A percentile compares a stretch with the other conserved stretches of the same genome.
phyloP scores from a whole-genome alignment of 2,797 vertebrate genomes.

The Xyrichtys novacula region DNA sequence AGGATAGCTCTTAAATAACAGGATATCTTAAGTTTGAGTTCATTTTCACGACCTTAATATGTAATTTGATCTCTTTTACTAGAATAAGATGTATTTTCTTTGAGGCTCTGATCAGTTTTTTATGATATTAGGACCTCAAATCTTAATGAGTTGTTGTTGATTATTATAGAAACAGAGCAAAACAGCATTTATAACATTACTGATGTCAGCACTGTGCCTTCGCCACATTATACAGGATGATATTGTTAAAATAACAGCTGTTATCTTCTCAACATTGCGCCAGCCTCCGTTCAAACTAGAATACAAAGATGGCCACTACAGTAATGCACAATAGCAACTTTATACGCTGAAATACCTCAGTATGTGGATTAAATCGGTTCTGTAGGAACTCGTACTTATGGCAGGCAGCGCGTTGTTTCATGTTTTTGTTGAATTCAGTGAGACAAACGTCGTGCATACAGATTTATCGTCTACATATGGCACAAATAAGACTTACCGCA shows the following conservation, averaged over 20 bases:
- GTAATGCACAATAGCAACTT: slow-evolving; percentile 66
- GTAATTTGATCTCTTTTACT: not conserved
- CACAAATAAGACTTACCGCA: slow-evolving; percentile 75
- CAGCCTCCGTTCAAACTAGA: slow-evolving; percentile 45
- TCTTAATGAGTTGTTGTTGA: not conserved
- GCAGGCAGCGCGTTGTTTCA: not conserved
- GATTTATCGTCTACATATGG: slow-evolving; percentile 23
- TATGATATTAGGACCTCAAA: not conserved
- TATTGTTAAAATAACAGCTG: slow-evolving; percentile 6
- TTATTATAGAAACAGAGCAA: not conserved
- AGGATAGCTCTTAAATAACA: not conserved
- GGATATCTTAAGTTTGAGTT: not conserved
- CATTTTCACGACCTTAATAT: not conserved
- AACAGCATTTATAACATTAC: not conserved
- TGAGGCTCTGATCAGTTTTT: not conserved
- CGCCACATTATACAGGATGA: not conserved
- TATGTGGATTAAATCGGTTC: no score
- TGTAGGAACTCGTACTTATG: accelerated
- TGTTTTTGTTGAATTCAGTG: not conserved
- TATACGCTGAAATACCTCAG: slow-evolving; percentile 4
- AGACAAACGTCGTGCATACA: slow-evolving; percentile 7
- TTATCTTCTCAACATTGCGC: slow-evolving; percentile 29
- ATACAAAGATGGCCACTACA: slow-evolving; percentile 78
- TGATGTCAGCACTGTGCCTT: not conserved
- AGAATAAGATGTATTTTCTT: not conserved